Base-by-base conservation (phyloP, 2,113 vertebrate species). In the Mesitornis unicolor region DNA sequence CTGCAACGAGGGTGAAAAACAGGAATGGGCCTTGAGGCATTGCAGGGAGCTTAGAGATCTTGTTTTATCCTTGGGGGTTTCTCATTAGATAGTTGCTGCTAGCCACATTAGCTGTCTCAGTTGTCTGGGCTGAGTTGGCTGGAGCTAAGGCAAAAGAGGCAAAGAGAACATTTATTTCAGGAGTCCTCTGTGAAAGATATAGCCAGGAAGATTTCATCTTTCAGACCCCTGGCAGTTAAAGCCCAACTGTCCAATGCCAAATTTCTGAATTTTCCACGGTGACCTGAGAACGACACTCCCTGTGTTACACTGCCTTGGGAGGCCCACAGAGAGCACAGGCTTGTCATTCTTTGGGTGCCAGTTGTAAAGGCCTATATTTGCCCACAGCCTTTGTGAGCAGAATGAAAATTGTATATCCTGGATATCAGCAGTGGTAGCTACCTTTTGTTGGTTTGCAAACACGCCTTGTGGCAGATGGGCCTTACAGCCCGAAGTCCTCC, bases 311-410 rank as follows among this genome's bases (percentile, higher is more conserved):
- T 26, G 25, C 54, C n/a, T 40, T 7, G 3, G 28, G 40, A 86
- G n/a, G 35, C 5, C 40, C 25, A 17, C 4, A 47, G 54, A 16
- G 24, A 73, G 31, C 1, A 7, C 0, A 3, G 8, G 16, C 64
- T 26, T 81, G 24, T 31, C 4, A 1, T 48, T 69, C 21, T 69
- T 88, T 40, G 14, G 14, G 17, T 53, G 28, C 15, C 2, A 1
- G 4, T 29, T 38, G 3, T 29, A 47, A 89, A 20, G 69, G 15
- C 61, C 56, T 38, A 42, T 25, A 59, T 78, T 89, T 84, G 12
- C 11, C 20, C 51, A 42, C 0, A 2, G 4, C 16, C 22, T 67
- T 74, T 50, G 51, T 31, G 56, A 82, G 29, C 17, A 59, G 71
- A 78, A 87, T 13, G 3, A 57, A 84, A 73, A 57, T 53, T 2